phyloP scores from a whole-genome alignment of 2,888 invertebrate genomes.

The Dasypolia templi region DNA sequence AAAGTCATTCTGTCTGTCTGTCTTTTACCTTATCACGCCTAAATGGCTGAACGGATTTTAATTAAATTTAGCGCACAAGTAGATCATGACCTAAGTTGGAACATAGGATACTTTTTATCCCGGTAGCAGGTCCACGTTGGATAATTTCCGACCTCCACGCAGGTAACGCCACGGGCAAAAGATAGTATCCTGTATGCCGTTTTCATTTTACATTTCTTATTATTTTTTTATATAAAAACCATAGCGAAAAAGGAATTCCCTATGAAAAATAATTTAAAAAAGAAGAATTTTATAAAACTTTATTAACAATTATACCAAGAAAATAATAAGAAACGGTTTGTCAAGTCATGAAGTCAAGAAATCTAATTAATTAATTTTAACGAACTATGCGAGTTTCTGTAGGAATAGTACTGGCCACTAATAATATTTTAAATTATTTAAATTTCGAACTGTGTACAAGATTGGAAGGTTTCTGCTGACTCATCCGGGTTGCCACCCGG shows the following conservation, averaged over 20 bases:
- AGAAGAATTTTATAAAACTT: neutral
- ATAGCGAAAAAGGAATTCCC: neutral
- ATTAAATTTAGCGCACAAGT: too few relatives aligned
- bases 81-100: too few relatives aligned
- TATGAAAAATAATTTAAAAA: too few relatives aligned
- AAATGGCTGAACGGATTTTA: too few relatives aligned
- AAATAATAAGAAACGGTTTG: conserved; percentile 7
- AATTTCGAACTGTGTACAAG: conserved; percentile 55
- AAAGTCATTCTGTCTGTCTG: neutral
- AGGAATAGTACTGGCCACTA: conserved; percentile 22
- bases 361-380: conserved; percentile 18
- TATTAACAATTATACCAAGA: neutral
- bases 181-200: too few relatives aligned
- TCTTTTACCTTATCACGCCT: too few relatives aligned
- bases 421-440: conserved; percentile 59
- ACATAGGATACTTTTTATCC: too few relatives aligned
- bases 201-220: too few relatives aligned
- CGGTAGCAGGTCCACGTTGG: too few relatives aligned
- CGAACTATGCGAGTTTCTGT: conserved; percentile 17
- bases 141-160: too few relatives aligned
- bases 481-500: conserved; percentile 29
- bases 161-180: neutral
- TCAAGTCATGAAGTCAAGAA: conserved; percentile 30
- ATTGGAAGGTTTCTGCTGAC: conserved; percentile 56
- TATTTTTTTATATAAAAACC: neutral